Base-by-base conservation (phyloP, 2,888 invertebrate genomes). In the Eilema caniola region DNA sequence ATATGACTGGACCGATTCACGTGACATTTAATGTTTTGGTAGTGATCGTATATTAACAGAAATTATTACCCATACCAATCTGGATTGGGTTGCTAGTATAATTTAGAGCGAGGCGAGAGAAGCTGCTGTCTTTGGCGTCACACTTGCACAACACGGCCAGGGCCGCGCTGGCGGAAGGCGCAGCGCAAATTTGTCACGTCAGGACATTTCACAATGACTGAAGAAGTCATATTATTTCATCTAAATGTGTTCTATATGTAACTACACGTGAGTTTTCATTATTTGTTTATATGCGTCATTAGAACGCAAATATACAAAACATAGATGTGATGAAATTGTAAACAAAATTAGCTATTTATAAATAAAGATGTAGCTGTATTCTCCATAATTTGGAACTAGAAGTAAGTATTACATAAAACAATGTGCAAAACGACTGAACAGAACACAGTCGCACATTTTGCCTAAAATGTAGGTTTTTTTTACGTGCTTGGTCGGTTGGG, bases 181-280 rank as follows among this genome's bases (percentile, higher is more conserved):
- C 74, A 72, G 70, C 67, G 59, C 69, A 78, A 77, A 80, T 84
- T 79, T 81, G 85, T 88, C 87, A 87, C 84, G 88, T 88, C 75
- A 79, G 62, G 68, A 69, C 60, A 69, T 74, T 73, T 72, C 62
- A 72, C 71, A 77, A 79, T 79, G 73, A 75, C 69, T 66, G 25
- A 62, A 70, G 67, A 66, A 60, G 5, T 28, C 8, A 59, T 25
- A 69, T 69, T 31, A 28, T 23, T 53, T 28, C 64, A 65, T 65
- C 23, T 65, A 65, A n/a, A 65, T 31, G 24, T 28, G 5, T 20
- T 59, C 14, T 16, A 59, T 28, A 24, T 71, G 69, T 41, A 1
- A 8, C 75, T 77, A 56, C 24, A 66, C 66, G 66, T 66, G 66
- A 57, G 16, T 33, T 61, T 11, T 23, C 20, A n/a, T 61, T 31